These are phyloP conservation scores for Sminthurides aquaticus DNA, from an alignment of 2,888 invertebrate species.

Conservation along the genomic window DNA sequence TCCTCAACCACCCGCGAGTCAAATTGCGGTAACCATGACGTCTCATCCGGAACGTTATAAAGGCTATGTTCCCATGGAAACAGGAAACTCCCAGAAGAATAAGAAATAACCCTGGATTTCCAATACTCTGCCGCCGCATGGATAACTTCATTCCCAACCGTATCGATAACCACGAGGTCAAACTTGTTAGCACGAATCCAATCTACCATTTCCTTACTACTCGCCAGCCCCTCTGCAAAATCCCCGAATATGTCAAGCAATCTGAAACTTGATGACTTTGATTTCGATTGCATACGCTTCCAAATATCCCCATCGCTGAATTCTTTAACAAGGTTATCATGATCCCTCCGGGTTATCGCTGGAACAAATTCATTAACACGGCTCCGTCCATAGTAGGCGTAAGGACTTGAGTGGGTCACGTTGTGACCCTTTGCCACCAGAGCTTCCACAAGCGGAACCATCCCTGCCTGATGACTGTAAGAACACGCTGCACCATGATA, in stretches of 20 bases:
- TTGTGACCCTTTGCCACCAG: neutral
- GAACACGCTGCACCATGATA: neutral
- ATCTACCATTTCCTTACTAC: neutral
- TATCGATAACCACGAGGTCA: neutral
- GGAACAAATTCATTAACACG: neutral
- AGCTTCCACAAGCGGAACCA: neutral
- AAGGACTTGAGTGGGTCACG: neutral
- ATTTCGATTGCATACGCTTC: neutral
- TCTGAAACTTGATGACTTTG: neutral
- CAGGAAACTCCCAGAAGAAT: neutral
- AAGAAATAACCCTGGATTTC: neutral
- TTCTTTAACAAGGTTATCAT: neutral
- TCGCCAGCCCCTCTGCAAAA: neutral
- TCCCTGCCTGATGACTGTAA: neutral
- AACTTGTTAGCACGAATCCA: neutral
- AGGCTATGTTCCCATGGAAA: neutral
- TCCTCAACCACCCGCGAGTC: neutral
- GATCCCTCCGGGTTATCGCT: neutral
- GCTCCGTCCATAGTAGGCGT: neutral
- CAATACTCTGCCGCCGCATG: neutral
- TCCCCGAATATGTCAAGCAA: neutral
- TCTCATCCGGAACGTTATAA: neutral
- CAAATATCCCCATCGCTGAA: neutral
- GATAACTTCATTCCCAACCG: neutral
- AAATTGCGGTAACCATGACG: neutral